Base-by-base conservation (phyloP, 1,140 invertebrate species). In the Medauroidea extradentata region DNA sequence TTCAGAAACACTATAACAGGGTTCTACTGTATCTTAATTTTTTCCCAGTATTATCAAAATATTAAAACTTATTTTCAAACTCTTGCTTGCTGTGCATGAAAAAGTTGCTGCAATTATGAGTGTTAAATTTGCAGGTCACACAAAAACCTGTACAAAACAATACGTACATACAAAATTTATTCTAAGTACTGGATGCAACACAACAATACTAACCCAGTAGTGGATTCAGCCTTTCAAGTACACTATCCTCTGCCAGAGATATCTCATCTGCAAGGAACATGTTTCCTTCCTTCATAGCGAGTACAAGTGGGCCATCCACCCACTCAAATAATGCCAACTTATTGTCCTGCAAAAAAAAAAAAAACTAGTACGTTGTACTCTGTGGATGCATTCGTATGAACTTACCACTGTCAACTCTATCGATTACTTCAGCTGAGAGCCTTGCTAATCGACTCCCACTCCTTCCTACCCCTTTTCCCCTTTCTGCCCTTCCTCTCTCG, bases 181-280 rank as follows among this genome's bases (percentile, higher is more conserved):
- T n/a, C 13, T 7, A 21, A 63, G 43, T 27, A 43, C 23, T 1
- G 2, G 50, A 54, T 8, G 29, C 4, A 59, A 65, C 29, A 21
- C 44, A 48, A 46, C 41, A 16, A 34, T 3, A 63, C 55, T 57
- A 69, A 80, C 78, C 78, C 51, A 99, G 75, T 29, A 99, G 82
- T 19, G 94, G 97, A 79, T 99, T 99, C 14, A 99, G 74, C 70
- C 98, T 81, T 77, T 99, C 98, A 43, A 99, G 76, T 7, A 99
- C 98, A 65, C 96, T 98, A 69, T 99, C 98, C 73, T 99, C 96
- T 0, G 98, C 97, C 39, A 99, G 77, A 2, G 98, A 99, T 65
- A 99, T 99, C 85, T 99, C 98, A 79, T 99, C 98, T 0, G 96
- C 91, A 24, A 99, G 78, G 69, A 99, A 96, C 60, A 95, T 81